Evolutionary conservation across 2,888 invertebrate genomes (phyloP), one percentile per base, ranked within the genome.

Genomic region (Melinaea marsaeus): DNA sequence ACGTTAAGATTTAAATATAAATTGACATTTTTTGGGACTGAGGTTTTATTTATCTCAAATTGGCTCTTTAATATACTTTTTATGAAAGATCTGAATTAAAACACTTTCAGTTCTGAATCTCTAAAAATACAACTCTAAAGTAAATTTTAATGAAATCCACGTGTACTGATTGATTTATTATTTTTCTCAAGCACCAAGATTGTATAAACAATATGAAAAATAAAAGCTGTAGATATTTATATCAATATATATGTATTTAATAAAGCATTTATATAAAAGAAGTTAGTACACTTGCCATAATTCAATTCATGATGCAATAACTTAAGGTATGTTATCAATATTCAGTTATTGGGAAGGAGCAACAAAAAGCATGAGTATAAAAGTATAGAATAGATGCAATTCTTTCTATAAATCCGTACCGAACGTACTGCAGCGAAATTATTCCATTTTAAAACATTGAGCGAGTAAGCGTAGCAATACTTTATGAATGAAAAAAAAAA

Each of bases 1-100:
- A 72, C 64, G 66, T 68, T 67, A 70, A 69, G 71, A 73, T 73
- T 74, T 69, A 72, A 73, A 68, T 73, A 73, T 71, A 72, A 74
- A 74, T 73, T 74, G 71, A 69, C 66, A 22, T 22, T 22, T 22
- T 54, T 63, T 46, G 61, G 60, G 57, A 62, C 22, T 54, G 48
- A 59, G 56, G 46, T 66, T 66, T 68, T 59, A 65, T 69, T 64
- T 64, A 55, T 60, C 57, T 57, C 57, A 55, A 54, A 70, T 69
- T 68, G 67, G 67, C 69, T 65, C 66, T 71, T 65, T 60, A 62
- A 61, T 67, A 70, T 58, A 64, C 61, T 68, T 69, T 68, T 68
- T 61, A 66, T 68, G 55, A 46, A 37, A 45, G 62, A 56, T 42
- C 35, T 64, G 58, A 54, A 58, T 60, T 42, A 46, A 32, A 45